Evolutionary conservation across 1,140 invertebrate species (phyloP), one percentile per base, ranked within the genome.

Genomic region (Bombus impatiens): DNA sequence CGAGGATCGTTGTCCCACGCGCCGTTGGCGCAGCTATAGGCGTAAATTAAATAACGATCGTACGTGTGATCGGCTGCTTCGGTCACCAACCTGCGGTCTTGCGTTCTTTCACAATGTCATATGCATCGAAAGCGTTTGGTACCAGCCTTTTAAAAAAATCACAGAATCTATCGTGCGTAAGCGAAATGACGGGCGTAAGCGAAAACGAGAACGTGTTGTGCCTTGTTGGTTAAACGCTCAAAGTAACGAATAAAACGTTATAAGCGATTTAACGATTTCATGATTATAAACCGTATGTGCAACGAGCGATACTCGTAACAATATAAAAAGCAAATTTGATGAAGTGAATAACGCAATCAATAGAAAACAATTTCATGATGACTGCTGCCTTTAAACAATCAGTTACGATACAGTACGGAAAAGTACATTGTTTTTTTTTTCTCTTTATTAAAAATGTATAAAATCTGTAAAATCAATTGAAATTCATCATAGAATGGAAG

Each of bases 21-120:
- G 18, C n/a, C 40, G 57, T 62, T 59, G n/a, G 8, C 37, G 15
- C 22, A 40, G n/a, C 13, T 57, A 59, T 75, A 65, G 28, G 70
- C 80, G 71, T 40, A 44, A 82, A 82, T 75, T 82, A 82, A 82
- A 82, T 82, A 62, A 28, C 70, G 40, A 72, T 72, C 25, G 67
- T 32, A 28, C 44, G 44, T 40, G 68, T 35, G 67, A 72, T 72
- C 28, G 40, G 70, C 28, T n/a, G 68, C 70, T n/a, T 72, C 70
- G 37, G 40, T 42, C 35, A 28, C 1, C 40, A 3, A 22, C 28
- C 25, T 72, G 10, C 68, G 37, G 28, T 25, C 37, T 13, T 40
- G 10, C 37, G 4, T 68, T 70, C 44, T 12, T 53, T n/a, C 35
- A 10, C 32, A 32, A 37, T 28, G 22, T 57, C 57, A 25, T n/a